These are phyloP conservation scores for Brachionus manjavacas DNA, from an alignment of 1,140 invertebrate species.

Conservation along the genomic window DNA sequence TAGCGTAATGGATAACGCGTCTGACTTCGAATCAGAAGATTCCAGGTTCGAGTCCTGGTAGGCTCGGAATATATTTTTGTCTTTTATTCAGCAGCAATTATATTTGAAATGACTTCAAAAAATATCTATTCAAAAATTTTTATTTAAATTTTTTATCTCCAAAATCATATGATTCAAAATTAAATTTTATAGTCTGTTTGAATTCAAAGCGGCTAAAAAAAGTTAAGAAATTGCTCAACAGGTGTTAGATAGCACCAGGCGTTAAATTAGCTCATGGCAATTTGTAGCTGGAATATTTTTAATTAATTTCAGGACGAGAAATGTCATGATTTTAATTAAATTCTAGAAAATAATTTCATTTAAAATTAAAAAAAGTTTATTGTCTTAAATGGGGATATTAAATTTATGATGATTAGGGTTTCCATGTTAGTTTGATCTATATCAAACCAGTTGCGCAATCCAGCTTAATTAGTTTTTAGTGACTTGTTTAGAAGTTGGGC, in stretches of 20 bases:
- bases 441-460: not conserved
- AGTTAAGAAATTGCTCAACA: not conserved
- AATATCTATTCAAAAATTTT: not conserved
- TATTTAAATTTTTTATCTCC: not conserved
- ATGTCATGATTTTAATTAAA: not conserved
- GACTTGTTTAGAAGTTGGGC: not conserved
- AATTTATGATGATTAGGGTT: not conserved
- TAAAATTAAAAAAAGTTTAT: not conserved
- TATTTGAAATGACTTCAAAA: too few species aligned
- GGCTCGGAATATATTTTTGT: not conserved
- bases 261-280: not conserved
- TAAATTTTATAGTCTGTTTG: not conserved
- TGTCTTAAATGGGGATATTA: not conserved
- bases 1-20: constrained; percentile 42
- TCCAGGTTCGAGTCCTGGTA: constrained; percentile 39
- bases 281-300: not conserved
- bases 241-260: not conserved
- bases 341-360: not conserved
- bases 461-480: not conserved
- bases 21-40: constrained; percentile 43
- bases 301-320: not conserved
- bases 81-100: not conserved
- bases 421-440: not conserved
- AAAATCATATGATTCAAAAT: not conserved
- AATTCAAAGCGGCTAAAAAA: not conserved